Conservation (phyloP, 2,888 invertebrate species). For the Acrobasis suavella region DNA sequence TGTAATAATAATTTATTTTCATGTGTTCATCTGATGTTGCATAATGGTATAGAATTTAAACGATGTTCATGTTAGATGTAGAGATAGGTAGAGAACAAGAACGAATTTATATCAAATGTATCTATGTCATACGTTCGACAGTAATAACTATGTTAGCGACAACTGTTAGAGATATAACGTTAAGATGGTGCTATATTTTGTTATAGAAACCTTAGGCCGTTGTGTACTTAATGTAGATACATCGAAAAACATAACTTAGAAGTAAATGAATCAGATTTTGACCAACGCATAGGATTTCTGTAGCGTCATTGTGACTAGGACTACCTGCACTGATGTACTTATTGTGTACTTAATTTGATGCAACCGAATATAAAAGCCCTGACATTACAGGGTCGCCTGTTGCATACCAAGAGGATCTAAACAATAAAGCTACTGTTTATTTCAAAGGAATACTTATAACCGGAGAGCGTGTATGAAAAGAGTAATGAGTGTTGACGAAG, state of each 20-base stretch:
- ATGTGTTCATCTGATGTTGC: slow-evolving; percentile 55
- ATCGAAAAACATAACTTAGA: slow-evolving; percentile 31
- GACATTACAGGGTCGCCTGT: too few species aligned
- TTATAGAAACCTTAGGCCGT: slow-evolving; percentile 46
- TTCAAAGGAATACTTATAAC: too few species aligned
- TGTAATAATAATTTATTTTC: slow-evolving; percentile 37
- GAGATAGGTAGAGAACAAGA: slow-evolving; percentile 51
- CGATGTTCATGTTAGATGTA: slow-evolving; percentile 46
- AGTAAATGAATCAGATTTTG: slow-evolving; percentile 26
- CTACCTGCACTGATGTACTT: not conserved
- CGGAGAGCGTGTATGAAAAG: too few species aligned
- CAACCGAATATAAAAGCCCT: not conserved
- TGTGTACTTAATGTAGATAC: slow-evolving; percentile 41
- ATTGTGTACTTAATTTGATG: not conserved
- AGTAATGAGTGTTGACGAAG: too few species aligned
- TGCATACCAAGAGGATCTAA: too few species aligned
- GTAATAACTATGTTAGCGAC: slow-evolving; percentile 34
- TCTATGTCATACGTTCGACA: slow-evolving; percentile 38
- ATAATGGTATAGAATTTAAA: slow-evolving; percentile 42
- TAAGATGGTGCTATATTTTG: slow-evolving; percentile 69
- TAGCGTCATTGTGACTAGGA: slow-evolving; percentile 3
- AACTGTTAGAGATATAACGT: slow-evolving; percentile 35
- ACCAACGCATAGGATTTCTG: slow-evolving; percentile 34
- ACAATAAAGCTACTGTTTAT: too few species aligned
- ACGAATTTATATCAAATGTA: slow-evolving; percentile 67